These are phyloP conservation scores for Nematostella vectensis DNA, from an alignment of 92 coral and sea anemone species.

Conservation along the genomic window DNA sequence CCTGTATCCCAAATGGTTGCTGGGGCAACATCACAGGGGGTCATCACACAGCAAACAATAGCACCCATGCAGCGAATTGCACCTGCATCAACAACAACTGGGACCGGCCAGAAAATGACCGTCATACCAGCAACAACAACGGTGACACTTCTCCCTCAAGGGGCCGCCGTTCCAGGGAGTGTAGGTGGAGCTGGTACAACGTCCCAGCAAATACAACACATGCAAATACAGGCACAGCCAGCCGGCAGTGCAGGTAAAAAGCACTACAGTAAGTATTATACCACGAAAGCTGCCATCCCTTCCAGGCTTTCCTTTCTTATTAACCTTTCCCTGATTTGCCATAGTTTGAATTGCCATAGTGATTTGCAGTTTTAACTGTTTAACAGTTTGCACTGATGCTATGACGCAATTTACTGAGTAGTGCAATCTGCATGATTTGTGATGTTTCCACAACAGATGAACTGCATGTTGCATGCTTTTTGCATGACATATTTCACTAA, in stretches of 20 bases:
- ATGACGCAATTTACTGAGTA: too few species aligned
- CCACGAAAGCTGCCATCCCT: too few species aligned
- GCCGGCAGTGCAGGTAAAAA: neutral
- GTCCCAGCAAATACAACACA: constrained; percentile 46
- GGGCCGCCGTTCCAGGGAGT: constrained; percentile 14
- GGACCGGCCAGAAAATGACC: constrained; percentile 24
- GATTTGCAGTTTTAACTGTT: too few species aligned
- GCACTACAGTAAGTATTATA: too few species aligned
- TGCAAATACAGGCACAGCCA: constrained; percentile 30
- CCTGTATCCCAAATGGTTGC: constrained; percentile 47
- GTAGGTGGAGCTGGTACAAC: constrained; percentile 21
- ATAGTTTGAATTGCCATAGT: too few species aligned
- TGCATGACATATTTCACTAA: too few species aligned
- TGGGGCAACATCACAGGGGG: constrained; percentile 19
- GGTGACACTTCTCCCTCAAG: constrained; percentile 64
- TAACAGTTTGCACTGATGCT: too few species aligned
- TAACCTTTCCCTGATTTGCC: too few species aligned
- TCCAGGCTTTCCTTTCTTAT: too few species aligned
- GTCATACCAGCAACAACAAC: constrained; percentile 60
- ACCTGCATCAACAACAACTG: constrained; percentile 56
- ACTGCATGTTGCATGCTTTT: too few species aligned
- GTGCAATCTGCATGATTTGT: too few species aligned
- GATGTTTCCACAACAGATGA: too few species aligned
- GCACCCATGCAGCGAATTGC: constrained; percentile 56
- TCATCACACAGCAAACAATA: constrained; percentile 27